Evolutionary conservation across 2,888 invertebrate genomes (phyloP), one percentile per base, ranked within the genome.

Genomic region (Mesochorus sp.): DNA sequence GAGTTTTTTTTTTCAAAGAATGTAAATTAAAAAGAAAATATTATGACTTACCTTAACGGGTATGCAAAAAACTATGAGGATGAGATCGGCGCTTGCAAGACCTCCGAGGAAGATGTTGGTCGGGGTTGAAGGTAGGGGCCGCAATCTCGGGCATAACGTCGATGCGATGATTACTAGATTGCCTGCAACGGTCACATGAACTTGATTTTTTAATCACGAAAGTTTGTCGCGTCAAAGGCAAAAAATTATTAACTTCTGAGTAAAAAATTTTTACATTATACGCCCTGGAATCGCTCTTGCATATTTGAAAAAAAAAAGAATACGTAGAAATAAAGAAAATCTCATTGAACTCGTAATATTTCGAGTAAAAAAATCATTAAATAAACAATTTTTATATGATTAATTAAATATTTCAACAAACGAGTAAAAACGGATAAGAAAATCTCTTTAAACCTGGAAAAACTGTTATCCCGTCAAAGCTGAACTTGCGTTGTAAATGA

Each of bases 101-200:
- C 94, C 94, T 17, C 94, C 93, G 42, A 95, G 91, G 86, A 95
- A 94, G 55, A 94, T 93, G 86, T 95, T 95, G 21, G 95, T 95
- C 10, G 89, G 90, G 10, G 89, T 89, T 19, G 88, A 80, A 3
- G 89, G 89, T 31, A 89, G 77, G 5, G 89, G 89, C 70, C 89
- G 81, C 51, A 89, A 67, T 78, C 87, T 84, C 72, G 89, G 90
- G 83, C 92, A 92, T 31, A 92, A 86, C 0, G 90, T 88, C 5
- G 93, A 92, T 5, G 92, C 91, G 83, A 93, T 92, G 73, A 93
- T 92, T 57, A 93, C 92, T 19, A 93, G 81, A 72, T 89, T 89
- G 19, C 89, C 89, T 89, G 80, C 31, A 68, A 24, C 12, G 19
- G 44, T n/a, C n/a, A n/a, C n/a, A n/a, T n/a, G n/a, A n/a, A n/a